Conservation (phyloP, 2,888 invertebrate species). For the Pheosia gnoma region DNA sequence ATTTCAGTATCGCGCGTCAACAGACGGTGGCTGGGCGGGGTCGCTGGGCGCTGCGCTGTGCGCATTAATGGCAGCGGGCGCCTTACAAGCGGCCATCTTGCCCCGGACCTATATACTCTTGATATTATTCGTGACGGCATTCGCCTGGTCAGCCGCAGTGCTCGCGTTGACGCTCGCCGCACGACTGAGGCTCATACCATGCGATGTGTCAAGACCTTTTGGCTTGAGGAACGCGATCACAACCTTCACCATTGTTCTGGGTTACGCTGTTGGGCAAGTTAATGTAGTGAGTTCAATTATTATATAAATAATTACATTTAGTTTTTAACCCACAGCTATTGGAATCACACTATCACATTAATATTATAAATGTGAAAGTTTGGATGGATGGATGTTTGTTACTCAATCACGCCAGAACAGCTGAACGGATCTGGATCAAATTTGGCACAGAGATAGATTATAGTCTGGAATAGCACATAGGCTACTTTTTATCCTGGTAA, state of each 20-base stretch:
- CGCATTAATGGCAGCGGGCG: slow-evolving; percentile 89
- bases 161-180: slow-evolving; percentile 93
- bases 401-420: no score
- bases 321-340: not conserved
- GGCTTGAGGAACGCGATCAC: slow-evolving; percentile 93
- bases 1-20: slow-evolving; percentile 91
- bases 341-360: no score
- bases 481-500: no score
- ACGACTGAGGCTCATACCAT: slow-evolving; percentile 91
- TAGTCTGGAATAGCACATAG: no score
- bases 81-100: slow-evolving; percentile 90
- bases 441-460: no score
- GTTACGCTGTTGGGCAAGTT: slow-evolving; percentile 95
- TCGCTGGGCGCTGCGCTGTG: slow-evolving; percentile 91
- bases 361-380: no score
- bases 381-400: no score
- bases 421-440: no score
- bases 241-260: slow-evolving; percentile 92
- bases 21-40: slow-evolving; percentile 93
- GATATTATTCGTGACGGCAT: slow-evolving; percentile 93
- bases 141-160: slow-evolving; percentile 95
- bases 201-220: slow-evolving; percentile 94
- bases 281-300: slow-evolving; percentile 90
- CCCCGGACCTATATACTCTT: slow-evolving; percentile 93
- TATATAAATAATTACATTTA: not conserved